These are phyloP conservation scores for Forbesichthys papilliferus DNA, from an alignment of 2,113 vertebrate genomes.

Conservation along the genomic window DNA sequence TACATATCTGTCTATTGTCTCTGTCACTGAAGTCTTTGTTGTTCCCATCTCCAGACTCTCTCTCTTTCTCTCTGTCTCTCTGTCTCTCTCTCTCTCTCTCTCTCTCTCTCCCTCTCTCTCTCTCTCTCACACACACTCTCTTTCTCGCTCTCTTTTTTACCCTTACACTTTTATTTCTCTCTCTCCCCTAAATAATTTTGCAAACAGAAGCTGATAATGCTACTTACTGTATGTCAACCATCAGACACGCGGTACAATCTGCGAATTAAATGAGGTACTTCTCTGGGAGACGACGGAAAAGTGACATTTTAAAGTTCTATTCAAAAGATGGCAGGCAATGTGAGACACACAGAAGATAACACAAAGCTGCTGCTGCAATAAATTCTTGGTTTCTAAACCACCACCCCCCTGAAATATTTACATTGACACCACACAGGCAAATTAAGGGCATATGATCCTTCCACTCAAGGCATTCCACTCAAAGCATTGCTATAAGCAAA, in stretches of 20 bases:
- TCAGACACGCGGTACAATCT: slow-evolving; percentile 19
- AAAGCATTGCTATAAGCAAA: too few relatives aligned
- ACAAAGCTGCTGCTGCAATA: not conserved
- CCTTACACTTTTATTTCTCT: not conserved
- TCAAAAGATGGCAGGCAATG: not conserved
- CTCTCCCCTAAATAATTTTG: not conserved
- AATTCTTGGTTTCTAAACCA: too few relatives aligned
- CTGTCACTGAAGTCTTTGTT: not conserved
- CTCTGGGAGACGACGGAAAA: not conserved
- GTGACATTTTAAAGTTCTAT: not conserved
- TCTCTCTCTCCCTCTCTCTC: not conserved
- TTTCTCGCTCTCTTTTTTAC: slow-evolving; percentile 1
- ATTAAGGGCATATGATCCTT: not conserved
- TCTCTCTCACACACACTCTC: not conserved
- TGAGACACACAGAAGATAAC: not conserved
- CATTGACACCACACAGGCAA: too few relatives aligned
- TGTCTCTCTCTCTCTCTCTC: not conserved
- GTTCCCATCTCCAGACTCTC: not conserved
- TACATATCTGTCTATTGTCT: not conserved
- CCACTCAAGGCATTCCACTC: not conserved
- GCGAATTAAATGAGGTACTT: slow-evolving; percentile 1
- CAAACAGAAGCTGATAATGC: slow-evolving; percentile 16
- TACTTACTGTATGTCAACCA: not conserved
- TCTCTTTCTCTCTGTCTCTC: not conserved
- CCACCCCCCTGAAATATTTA: too few relatives aligned